These are phyloP conservation scores for Coluber constrictor DNA, from an alignment of 2,797 vertebrate genomes.

Conservation along the genomic window DNA sequence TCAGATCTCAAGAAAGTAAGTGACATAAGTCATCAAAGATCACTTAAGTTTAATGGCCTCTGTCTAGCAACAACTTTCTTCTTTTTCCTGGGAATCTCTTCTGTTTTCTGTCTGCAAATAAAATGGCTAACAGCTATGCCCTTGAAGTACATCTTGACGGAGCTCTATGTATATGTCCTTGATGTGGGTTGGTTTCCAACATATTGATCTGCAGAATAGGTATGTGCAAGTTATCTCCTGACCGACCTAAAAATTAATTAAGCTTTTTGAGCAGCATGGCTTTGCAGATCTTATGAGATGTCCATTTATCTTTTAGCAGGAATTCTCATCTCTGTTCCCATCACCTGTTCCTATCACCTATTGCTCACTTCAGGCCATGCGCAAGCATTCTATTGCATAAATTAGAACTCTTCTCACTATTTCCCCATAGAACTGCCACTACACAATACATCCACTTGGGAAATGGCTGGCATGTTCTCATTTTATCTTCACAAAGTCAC, in stretches of 20 bases:
- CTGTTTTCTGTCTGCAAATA: background rate
- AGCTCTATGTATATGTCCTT: background rate
- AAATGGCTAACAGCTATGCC: background rate
- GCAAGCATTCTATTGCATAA: background rate
- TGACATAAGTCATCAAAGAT: background rate
- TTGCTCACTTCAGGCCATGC: background rate
- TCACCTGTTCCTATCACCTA: background rate
- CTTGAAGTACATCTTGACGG: background rate
- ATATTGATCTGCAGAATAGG: background rate
- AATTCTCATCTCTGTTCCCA: background rate
- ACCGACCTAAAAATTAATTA: background rate
- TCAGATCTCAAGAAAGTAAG: background rate
- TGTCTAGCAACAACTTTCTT: background rate
- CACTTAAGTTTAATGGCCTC: background rate
- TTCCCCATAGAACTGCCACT: background rate
- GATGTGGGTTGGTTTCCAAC: background rate
- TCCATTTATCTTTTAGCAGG: background rate
- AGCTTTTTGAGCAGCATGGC: background rate
- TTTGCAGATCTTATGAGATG: background rate
- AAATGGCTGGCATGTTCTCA: background rate
- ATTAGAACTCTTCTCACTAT: background rate
- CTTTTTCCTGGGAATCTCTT: background rate
- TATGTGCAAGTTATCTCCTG: background rate
- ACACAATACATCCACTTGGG: background rate
- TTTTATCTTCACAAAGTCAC: background rate